Evolutionary conservation across 2,113 vertebrate genomes (phyloP).

Genomic region (Loxodonta africana): DNA sequence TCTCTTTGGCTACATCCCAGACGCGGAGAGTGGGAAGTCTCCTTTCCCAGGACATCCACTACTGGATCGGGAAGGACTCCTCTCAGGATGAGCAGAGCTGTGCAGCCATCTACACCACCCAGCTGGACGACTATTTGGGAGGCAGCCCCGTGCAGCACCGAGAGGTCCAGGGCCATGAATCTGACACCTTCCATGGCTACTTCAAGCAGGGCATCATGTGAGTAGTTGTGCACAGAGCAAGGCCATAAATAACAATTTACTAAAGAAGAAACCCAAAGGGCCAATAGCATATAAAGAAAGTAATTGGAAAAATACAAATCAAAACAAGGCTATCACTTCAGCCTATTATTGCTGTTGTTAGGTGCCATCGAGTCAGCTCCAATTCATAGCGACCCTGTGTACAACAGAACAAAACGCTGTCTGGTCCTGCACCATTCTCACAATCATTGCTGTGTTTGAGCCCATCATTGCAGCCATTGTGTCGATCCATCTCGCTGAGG

Average conservation of each 20-base stretch:
- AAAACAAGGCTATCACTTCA: not conserved
- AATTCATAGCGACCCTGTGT: no score
- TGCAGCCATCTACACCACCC: constrained; percentile 92
- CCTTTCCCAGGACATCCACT: constrained; percentile 91
- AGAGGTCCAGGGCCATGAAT: constrained; percentile 93
- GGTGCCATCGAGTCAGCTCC: no score
- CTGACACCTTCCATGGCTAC: constrained; percentile 92
- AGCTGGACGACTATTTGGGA: constrained; percentile 94
- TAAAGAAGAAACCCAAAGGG: not conserved
- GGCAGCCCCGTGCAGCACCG: constrained; percentile 93
- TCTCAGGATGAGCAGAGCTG: constrained; percentile 93
- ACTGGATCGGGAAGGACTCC: constrained; percentile 94
- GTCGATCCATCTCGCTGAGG: no score
- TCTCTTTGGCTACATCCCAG: constrained; percentile 81
- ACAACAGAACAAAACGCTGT: no score
- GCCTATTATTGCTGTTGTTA: not conserved
- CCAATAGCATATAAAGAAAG: not conserved
- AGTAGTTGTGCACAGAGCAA: constrained; percentile 73
- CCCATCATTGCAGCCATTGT: no score
- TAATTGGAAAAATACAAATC: not conserved
- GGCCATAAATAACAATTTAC: not conserved
- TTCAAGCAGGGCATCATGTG: constrained; percentile 96
- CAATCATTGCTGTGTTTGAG: no score
- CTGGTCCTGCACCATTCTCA: no score
- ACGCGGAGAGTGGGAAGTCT: constrained; percentile 86